A percentile compares a stretch with the other conserved stretches of the same genome.
Conservation (phyloP, 2,888 invertebrate genomes). For the Vanessa cardui region DNA sequence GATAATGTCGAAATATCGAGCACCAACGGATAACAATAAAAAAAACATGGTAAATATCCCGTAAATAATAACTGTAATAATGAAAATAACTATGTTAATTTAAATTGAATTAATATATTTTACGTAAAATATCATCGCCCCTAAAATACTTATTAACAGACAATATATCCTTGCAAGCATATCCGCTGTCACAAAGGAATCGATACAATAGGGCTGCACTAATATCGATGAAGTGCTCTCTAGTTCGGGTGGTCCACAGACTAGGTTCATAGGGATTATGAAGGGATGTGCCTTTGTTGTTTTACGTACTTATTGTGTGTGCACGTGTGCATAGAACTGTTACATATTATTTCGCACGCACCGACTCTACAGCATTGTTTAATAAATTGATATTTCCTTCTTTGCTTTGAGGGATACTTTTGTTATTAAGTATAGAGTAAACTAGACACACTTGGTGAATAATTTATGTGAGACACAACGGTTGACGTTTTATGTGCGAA, state of each 20-base stretch:
- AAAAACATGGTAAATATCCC: too few species aligned
- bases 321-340: slow-evolving; percentile 35
- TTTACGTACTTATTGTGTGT: slow-evolving; percentile 15
- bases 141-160: neutral
- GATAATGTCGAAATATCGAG: too few species aligned
- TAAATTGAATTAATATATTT: too few species aligned
- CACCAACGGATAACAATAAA: too few species aligned
- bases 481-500: too few species aligned
- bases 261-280: neutral
- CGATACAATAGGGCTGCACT: slow-evolving; percentile 30
- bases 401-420: slow-evolving; percentile 8
- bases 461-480: too few species aligned
- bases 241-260: slow-evolving; percentile 24
- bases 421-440: neutral
- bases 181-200: slow-evolving; percentile 27
- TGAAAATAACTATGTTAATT: too few species aligned
- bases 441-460: neutral
- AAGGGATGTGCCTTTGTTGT: slow-evolving; percentile 44
- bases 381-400: slow-evolving; percentile 33
- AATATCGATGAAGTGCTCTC: slow-evolving; percentile 18
- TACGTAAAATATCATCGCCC: too few species aligned
- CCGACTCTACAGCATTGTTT: slow-evolving; percentile 16
- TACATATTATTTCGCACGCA: slow-evolving; percentile 24
- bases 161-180: slow-evolving; percentile 19
- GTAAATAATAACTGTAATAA: too few species aligned